A percentile compares a stretch with the other conserved stretches of the same genome.
These are phyloP conservation scores for Colostygia pectinataria DNA, from an alignment of 2,888 invertebrate genomes.

Conservation along the genomic window DNA sequence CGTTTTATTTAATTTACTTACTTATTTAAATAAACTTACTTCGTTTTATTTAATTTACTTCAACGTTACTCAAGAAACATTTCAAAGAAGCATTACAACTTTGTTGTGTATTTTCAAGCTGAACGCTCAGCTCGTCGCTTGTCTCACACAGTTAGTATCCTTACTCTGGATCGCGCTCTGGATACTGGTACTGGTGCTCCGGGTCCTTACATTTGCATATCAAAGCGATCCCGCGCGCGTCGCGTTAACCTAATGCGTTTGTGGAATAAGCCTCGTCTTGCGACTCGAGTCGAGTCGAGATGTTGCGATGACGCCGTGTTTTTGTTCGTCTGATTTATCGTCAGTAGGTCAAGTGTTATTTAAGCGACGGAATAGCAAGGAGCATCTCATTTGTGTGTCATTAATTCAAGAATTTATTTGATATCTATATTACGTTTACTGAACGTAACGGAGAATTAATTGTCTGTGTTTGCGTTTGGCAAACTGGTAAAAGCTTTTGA, in stretches of 20 bases:
- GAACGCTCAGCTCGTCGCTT: slow-evolving; percentile 6
- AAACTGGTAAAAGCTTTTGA: too few relatives aligned
- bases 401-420: too few relatives aligned
- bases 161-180: not conserved
- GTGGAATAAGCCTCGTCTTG: slow-evolving; percentile 19
- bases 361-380: not conserved
- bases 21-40: too few relatives aligned
- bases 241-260: slow-evolving; percentile 29
- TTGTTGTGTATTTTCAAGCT: too few relatives aligned
- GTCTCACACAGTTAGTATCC: not conserved
- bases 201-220: slow-evolving; percentile 34
- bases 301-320: slow-evolving; percentile 13
- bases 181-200: slow-evolving; percentile 1
- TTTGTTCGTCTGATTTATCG: slow-evolving; percentile 23
- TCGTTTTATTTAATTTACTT: too few relatives aligned
- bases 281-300: slow-evolving; percentile 6
- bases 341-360: slow-evolving; percentile 15
- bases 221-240: slow-evolving; percentile 33
- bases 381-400: not conserved
- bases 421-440: too few relatives aligned
- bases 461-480: too few relatives aligned
- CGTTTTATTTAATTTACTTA: too few relatives aligned
- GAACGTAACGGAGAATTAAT: too few relatives aligned
- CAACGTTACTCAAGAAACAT: too few relatives aligned
- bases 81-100: too few relatives aligned